Evolutionary conservation across 2,113 vertebrate species (phyloP).

Genomic region (Cygnus atratus): DNA sequence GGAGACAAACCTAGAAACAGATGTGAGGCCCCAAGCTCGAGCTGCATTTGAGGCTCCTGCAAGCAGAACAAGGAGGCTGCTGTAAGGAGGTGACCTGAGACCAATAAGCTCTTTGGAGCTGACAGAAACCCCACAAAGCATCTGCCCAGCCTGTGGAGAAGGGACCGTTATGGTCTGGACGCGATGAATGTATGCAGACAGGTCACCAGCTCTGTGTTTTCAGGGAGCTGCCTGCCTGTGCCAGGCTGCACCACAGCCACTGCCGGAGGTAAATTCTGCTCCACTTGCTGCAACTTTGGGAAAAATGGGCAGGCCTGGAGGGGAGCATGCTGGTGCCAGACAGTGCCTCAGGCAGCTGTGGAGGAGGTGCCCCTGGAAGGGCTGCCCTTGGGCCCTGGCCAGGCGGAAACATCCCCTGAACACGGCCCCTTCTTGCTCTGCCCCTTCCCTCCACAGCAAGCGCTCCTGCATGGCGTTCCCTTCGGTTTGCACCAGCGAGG

Average conservation of each 20-base stretch:
- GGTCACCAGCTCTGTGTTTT: background rate
- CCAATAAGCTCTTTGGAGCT: background rate
- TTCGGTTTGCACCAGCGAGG: fast-evolving
- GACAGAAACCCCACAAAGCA: background rate
- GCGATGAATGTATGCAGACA: background rate
- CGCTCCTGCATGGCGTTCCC: background rate
- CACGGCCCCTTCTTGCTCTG: background rate
- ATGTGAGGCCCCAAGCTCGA: background rate
- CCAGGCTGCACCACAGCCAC: background rate
- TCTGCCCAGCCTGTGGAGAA: background rate
- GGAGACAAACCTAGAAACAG: background rate
- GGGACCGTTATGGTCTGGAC: background rate
- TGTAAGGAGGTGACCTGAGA: background rate
- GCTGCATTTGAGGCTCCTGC: background rate
- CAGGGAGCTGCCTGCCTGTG: background rate
- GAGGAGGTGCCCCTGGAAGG: background rate
- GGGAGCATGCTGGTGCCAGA: background rate
- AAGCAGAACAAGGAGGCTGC: background rate
- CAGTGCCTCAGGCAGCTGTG: fast-evolving
- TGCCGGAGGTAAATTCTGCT: background rate
- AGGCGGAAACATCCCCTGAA: background rate
- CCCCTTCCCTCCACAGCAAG: background rate
- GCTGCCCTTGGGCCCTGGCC: background rate
- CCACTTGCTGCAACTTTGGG: fast-evolving
- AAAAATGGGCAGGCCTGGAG: background rate